Evolutionary conservation across 2,797 vertebrate species (phyloP).

Genomic region (Sebastes alutus): DNA sequence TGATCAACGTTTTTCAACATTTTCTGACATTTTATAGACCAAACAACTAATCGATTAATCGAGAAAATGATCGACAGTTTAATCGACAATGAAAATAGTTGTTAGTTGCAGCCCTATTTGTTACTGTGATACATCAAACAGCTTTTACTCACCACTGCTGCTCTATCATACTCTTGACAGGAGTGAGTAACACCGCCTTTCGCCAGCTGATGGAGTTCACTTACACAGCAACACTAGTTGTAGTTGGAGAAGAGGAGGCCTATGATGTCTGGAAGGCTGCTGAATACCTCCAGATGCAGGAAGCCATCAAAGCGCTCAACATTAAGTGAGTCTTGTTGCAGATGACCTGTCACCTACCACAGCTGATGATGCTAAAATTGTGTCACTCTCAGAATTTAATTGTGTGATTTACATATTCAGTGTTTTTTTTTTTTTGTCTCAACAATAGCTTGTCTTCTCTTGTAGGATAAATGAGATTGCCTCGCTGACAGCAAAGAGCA

Average conservation of each 20-base stretch:
- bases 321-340: constrained; percentile 83
- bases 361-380: background rate
- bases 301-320: constrained; percentile 96
- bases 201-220: constrained; percentile 97
- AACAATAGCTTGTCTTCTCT: constrained; percentile 2
- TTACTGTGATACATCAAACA: background rate
- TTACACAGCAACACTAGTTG: constrained; percentile 93
- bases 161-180: constrained; percentile 72
- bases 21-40: no score
- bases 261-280: constrained; percentile 97
- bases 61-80: no score
- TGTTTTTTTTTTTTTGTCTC: background rate
- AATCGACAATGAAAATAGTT: no score
- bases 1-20: no score
- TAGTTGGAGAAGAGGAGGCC: constrained; percentile 92
- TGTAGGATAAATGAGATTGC: constrained; percentile 84
- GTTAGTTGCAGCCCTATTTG: no score
- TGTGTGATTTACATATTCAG: background rate
- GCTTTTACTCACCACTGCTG: constrained; percentile 2
- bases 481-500: constrained; percentile 77
- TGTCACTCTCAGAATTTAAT: background rate
- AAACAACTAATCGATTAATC: no score
- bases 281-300: constrained; percentile 98
- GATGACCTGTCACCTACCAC: background rate
- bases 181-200: constrained; percentile 96